Evolutionary conservation across 2,113 vertebrate genomes (phyloP).

Genomic region (Cacatua alba): DNA sequence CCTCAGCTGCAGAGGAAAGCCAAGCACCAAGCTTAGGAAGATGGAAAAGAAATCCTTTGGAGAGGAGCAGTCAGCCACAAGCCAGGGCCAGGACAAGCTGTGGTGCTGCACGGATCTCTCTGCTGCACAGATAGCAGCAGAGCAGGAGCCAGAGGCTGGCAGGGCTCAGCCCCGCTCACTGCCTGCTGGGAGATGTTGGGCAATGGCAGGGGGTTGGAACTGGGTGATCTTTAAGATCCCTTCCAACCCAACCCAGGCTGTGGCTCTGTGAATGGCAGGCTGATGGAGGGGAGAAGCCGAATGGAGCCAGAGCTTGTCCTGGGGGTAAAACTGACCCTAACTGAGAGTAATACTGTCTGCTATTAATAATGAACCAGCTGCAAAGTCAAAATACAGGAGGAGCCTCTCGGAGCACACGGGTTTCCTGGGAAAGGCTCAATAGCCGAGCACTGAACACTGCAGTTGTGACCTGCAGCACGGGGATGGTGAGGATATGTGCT

Average conservation of each 20-base stretch:
- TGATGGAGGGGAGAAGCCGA: not conserved
- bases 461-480: not conserved
- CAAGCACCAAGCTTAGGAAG: not conserved
- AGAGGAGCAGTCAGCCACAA: not conserved
- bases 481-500: rapidly evolving
- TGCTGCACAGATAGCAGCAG: not conserved
- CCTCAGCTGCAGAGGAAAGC: not conserved
- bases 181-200: not conserved
- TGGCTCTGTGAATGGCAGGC: not conserved
- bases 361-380: not conserved
- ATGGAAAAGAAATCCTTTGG: not conserved
- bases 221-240: not conserved
- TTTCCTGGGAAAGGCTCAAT: not conserved
- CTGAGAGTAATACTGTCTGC: not conserved
- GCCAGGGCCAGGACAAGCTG: not conserved
- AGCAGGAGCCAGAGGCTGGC: not conserved
- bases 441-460: not conserved
- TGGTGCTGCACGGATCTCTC: not conserved
- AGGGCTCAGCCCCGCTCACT: not conserved
- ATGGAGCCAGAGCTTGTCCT: not conserved
- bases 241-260: not conserved
- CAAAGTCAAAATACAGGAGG: not conserved
- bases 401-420: not conserved
- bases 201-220: not conserved
- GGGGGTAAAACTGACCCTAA: not conserved